These are phyloP conservation scores for Coluber constrictor DNA, from an alignment of 2,797 vertebrate genomes.

Conservation along the genomic window DNA sequence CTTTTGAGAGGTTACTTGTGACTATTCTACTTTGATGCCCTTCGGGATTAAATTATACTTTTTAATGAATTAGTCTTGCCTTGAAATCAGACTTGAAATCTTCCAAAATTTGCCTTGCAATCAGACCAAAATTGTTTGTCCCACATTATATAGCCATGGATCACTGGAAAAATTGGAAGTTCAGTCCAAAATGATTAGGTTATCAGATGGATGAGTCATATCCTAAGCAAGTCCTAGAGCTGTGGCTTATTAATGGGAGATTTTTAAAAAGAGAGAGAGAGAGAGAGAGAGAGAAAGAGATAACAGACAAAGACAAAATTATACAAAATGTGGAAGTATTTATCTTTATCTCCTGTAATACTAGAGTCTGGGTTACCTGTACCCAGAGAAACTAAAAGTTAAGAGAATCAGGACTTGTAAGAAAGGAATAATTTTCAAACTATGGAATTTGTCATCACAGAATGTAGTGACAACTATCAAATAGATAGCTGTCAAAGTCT, in stretches of 20 bases:
- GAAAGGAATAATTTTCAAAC: not conserved
- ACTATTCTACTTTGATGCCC: not conserved
- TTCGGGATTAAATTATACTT: conserved; percentile 62
- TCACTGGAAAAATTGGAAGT: not conserved
- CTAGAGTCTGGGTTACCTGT: not conserved
- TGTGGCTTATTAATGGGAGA: not conserved
- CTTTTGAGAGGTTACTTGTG: not conserved
- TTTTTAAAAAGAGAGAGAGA: not conserved
- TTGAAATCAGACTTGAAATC: not conserved
- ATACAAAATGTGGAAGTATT: not conserved
- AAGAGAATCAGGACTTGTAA: not conserved
- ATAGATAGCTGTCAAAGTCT: not conserved
- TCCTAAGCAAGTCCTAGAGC: not conserved
- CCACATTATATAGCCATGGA: not conserved
- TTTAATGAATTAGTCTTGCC: conserved; percentile 69
- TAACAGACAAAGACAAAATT: not conserved
- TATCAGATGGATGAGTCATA: not conserved
- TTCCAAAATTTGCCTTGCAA: not conserved
- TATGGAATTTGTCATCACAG: not conserved
- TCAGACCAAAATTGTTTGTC: not conserved
- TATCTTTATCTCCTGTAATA: not conserved
- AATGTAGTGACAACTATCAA: not conserved
- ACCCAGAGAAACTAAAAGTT: not conserved
- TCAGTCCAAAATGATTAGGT: not conserved
- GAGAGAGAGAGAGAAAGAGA: too few relatives aligned